phyloP scores from a whole-genome alignment of 2,113 vertebrate species.

The Alexandromys fortis region DNA sequence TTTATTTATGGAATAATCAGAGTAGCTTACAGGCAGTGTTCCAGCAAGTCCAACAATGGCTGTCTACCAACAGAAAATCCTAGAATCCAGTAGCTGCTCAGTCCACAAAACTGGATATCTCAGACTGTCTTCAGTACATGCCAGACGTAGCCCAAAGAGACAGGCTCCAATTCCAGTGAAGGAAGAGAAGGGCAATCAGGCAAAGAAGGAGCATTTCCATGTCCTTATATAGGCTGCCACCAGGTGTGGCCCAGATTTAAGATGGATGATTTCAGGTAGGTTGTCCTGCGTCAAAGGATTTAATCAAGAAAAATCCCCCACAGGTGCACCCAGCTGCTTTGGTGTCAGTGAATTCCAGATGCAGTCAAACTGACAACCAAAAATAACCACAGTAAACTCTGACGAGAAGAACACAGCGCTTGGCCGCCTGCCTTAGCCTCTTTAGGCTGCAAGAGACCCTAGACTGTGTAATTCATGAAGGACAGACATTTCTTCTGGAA shows the following conservation, averaged over 20 bases:
- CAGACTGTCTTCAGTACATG: neutral
- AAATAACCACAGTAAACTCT: neutral
- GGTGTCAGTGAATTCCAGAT: neutral
- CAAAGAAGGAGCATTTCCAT: neutral
- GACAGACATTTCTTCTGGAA: neutral
- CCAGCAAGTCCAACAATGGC: neutral
- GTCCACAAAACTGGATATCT: neutral
- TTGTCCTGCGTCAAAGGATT: neutral
- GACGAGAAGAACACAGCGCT: neutral
- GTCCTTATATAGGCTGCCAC: neutral
- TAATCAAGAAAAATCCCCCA: neutral
- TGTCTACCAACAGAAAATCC: neutral
- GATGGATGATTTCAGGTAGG: neutral
- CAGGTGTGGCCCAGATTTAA: neutral
- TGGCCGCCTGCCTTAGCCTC: neutral
- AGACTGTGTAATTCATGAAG: neutral
- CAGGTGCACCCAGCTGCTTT: neutral
- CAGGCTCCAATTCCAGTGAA: neutral
- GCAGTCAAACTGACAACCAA: neutral
- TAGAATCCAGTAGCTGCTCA: neutral
- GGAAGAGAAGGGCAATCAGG: neutral
- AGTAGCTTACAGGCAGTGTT: neutral
- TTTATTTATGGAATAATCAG: neutral
- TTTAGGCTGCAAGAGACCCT: neutral
- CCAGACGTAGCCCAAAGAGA: neutral